Conservation (phyloP, 1,140 invertebrate species). For the Camponotus floridanus region DNA sequence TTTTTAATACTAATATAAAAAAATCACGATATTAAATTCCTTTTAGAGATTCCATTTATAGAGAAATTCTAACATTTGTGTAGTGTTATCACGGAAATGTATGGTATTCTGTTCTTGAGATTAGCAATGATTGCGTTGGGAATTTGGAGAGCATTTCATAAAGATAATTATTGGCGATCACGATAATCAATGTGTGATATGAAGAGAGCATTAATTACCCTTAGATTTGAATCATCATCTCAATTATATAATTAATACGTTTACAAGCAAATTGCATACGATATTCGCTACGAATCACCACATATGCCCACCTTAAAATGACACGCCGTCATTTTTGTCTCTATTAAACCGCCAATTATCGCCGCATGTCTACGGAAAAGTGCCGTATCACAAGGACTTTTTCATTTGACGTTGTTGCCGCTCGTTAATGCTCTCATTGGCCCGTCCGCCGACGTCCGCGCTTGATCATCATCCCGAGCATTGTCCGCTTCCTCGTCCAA, state of each 20-base stretch:
- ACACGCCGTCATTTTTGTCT: slow-evolving; percentile 71
- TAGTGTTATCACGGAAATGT: neutral
- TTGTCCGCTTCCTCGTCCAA: slow-evolving; percentile 50
- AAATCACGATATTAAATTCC: neutral
- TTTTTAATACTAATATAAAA: neutral
- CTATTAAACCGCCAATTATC: slow-evolving; percentile 77
- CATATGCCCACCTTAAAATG: neutral
- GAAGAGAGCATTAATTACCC: neutral
- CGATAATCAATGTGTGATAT: slow-evolving; percentile 14
- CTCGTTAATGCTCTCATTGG: slow-evolving; percentile 76
- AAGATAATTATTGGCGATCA: slow-evolving; percentile 13
- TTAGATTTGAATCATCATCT: slow-evolving; percentile 1
- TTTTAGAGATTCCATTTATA: neutral
- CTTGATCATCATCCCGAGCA: slow-evolving; percentile 36
- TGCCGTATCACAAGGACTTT: slow-evolving; percentile 77
- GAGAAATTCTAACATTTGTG: neutral
- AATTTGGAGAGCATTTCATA: slow-evolving; percentile 16
- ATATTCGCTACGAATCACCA: neutral
- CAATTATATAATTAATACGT: slow-evolving; percentile 49
- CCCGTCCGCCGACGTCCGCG: slow-evolving; percentile 29
- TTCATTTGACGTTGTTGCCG: slow-evolving; percentile 79
- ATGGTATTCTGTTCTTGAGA: neutral
- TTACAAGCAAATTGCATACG: slow-evolving; percentile 7
- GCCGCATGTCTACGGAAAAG: slow-evolving; percentile 46
- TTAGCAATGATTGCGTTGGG: slow-evolving; percentile 4